A percentile compares a stretch with the other conserved stretches of the same genome.
phyloP scores from a whole-genome alignment of 1,140 invertebrate genomes.

The Ladona fulva region DNA sequence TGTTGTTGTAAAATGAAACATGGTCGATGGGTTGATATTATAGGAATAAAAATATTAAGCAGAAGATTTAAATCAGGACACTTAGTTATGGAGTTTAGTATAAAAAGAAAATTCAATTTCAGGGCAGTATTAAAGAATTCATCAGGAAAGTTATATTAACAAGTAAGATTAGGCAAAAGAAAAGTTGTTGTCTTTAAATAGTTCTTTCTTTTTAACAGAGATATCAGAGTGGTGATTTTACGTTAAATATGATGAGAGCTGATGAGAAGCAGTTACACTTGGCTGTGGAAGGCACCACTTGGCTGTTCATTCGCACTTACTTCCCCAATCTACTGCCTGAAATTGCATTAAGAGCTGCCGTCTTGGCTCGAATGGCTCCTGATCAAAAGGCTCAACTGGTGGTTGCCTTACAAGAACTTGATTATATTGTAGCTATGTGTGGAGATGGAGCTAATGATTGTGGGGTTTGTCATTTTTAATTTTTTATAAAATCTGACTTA shows the following conservation, averaged over 20 bases:
- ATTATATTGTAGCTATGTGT: slow-evolving; percentile 47
- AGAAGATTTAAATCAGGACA: too few relatives aligned
- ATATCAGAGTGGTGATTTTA: background rate
- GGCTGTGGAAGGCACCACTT: slow-evolving; percentile 68
- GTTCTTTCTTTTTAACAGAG: background rate
- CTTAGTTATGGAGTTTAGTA: too few relatives aligned
- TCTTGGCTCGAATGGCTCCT: slow-evolving; percentile 60
- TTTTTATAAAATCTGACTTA: too few relatives aligned
- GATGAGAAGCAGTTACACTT: slow-evolving; percentile 34
- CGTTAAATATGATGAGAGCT: background rate
- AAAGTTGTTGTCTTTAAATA: background rate
- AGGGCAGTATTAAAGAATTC: too few relatives aligned
- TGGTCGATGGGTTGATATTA: too few relatives aligned
- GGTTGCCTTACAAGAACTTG: slow-evolving; percentile 48
- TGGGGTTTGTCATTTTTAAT: slow-evolving; percentile 27
- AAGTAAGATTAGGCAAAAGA: too few relatives aligned
- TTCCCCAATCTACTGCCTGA: slow-evolving; percentile 62
- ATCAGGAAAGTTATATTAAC: too few relatives aligned
- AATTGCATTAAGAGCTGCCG: slow-evolving; percentile 36
- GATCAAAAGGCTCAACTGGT: slow-evolving; percentile 60
- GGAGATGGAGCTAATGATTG: slow-evolving; percentile 55
- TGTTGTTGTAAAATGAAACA: too few relatives aligned
- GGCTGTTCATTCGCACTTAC: slow-evolving; percentile 58
- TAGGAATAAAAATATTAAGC: too few relatives aligned
- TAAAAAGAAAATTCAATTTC: too few relatives aligned